Conservation (phyloP, 1,140 invertebrate genomes). For the Tetragonula clypearis region DNA sequence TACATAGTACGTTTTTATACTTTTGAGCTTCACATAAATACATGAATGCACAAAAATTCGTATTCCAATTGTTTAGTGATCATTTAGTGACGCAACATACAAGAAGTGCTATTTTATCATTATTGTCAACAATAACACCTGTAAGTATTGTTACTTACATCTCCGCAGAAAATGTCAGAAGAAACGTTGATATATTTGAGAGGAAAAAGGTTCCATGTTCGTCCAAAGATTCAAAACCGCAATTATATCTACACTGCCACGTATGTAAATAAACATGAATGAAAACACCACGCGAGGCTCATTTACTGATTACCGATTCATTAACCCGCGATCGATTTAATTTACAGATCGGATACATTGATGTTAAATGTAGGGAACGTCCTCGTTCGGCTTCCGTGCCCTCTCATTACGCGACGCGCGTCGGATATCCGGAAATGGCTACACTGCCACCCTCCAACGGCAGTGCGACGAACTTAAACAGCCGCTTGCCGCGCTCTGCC, state of each 20-base stretch:
- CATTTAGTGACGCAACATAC: no score
- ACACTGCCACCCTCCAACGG: constrained; percentile 21
- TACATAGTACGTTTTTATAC: not conserved
- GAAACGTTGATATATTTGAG: not conserved
- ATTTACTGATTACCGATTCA: not conserved
- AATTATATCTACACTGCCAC: not conserved
- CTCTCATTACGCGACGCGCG: not conserved
- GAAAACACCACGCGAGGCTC: not conserved
- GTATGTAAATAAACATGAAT: not conserved
- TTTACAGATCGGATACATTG: not conserved
- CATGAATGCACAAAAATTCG: not conserved
- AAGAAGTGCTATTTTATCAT: not conserved
- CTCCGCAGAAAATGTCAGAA: no score
- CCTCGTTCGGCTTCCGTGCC: not conserved
- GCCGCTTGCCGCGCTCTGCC: not conserved
- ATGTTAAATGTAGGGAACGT: not conserved
- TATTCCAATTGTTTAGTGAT: not conserved
- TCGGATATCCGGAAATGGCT: constrained; percentile 9
- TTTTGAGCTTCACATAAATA: not conserved
- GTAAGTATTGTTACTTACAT: not conserved
- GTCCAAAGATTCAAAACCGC: not conserved
- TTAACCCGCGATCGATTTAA: not conserved
- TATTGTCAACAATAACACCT: not conserved
- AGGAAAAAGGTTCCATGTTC: accelerated
- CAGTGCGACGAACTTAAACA: constrained; percentile 2